A percentile compares a stretch with the other conserved stretches of the same genome.
These are phyloP conservation scores for Eulemur rufifrons DNA, from an alignment of 2,113 vertebrate species.

Conservation along the genomic window DNA sequence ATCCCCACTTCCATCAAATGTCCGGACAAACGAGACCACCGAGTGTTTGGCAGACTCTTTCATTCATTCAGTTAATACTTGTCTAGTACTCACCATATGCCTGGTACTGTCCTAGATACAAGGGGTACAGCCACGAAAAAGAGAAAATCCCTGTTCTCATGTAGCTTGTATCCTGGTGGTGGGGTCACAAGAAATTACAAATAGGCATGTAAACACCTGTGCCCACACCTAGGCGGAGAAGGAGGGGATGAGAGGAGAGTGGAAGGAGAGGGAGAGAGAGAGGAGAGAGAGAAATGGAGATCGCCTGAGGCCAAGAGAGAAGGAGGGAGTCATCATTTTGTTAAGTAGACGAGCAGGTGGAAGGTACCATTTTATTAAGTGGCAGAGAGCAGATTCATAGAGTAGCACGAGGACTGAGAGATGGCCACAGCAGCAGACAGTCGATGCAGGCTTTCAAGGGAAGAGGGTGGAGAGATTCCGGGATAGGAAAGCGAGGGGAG, in stretches of 20 bases:
- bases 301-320: background rate
- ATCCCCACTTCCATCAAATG: background rate
- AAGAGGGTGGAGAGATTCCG: too few species aligned
- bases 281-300: background rate
- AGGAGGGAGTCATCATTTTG: background rate
- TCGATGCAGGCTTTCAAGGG: background rate
- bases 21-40: background rate
- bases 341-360: background rate
- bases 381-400: background rate
- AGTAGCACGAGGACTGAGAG: background rate
- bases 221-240: background rate
- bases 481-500: background rate
- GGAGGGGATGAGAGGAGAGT: background rate
- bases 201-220: background rate
- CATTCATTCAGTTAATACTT: background rate
- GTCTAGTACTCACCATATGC: background rate
- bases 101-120: background rate
- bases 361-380: background rate
- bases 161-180: background rate
- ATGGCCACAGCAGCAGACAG: background rate
- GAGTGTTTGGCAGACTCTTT: background rate
- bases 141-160: background rate
- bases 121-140: background rate
- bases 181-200: background rate
- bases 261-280: too few species aligned